Evolutionary conservation across 1,140 invertebrate species (phyloP).

Genomic region (Tetramorium alpestre): DNA sequence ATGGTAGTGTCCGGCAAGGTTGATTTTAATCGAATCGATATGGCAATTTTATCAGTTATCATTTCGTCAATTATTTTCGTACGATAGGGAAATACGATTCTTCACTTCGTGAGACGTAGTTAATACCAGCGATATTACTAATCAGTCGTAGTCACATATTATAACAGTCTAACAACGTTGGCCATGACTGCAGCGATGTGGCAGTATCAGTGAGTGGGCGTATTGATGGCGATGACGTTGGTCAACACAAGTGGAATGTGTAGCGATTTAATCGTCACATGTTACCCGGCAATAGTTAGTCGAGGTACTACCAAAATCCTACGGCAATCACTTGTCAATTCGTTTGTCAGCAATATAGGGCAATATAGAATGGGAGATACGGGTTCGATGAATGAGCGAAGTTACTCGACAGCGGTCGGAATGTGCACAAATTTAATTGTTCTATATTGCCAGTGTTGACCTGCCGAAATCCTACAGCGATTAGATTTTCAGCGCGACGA

Average conservation of each 20-base stretch:
- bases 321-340: slow-evolving; percentile 19
- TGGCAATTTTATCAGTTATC: neutral
- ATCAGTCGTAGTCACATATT: neutral
- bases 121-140: neutral
- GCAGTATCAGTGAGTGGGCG: neutral
- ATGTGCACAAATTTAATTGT: slow-evolving; percentile 37
- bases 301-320: slow-evolving; percentile 5
- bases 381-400: neutral
- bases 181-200: neutral
- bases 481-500: slow-evolving; percentile 26
- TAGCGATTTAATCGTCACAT: slow-evolving; percentile 21
- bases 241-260: neutral
- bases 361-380: slow-evolving; percentile 14
- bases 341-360: slow-evolving; percentile 7
- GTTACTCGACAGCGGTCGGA: slow-evolving; percentile 16
- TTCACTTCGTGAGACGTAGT: neutral
- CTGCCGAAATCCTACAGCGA: slow-evolving; percentile 7
- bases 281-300: neutral
- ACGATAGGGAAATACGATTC: neutral
- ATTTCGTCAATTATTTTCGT: neutral
- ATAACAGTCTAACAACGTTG: neutral
- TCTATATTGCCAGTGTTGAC: neutral
- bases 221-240: slow-evolving; percentile 4
- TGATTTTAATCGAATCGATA: neutral
- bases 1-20: neutral